A percentile compares a stretch with the other conserved stretches of the same genome.
phyloP scores from a whole-genome alignment of 1,140 invertebrate genomes.

The Helicorthomorpha holstii region DNA sequence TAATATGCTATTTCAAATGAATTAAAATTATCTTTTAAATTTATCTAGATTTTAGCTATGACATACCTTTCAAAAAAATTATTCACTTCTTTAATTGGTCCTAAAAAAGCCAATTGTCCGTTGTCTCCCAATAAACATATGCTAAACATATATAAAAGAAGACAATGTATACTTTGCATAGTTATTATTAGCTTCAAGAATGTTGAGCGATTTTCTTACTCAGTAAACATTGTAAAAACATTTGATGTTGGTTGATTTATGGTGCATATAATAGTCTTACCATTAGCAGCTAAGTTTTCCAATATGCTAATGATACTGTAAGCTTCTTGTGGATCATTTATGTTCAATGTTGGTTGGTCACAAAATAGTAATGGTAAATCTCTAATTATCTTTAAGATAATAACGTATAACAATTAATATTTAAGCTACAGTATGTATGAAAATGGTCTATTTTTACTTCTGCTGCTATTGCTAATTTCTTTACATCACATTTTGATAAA shows the following conservation, averaged over 20 bases:
- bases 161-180: neutral
- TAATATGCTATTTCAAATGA: neutral
- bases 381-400: conserved; percentile 52
- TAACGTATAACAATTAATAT: neutral
- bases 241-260: conserved; percentile 95
- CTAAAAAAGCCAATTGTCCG: conserved; percentile 76
- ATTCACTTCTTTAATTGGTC: conserved; percentile 56
- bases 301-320: conserved; percentile 76
- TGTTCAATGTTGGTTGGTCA: conserved; percentile 86
- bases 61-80: conserved; percentile 63
- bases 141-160: conserved; percentile 12
- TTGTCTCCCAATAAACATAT: conserved; percentile 71
- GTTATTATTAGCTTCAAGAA: neutral
- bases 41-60: neutral
- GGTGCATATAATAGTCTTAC: conserved; percentile 83
- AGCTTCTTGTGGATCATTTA: conserved; percentile 86
- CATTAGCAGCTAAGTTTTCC: conserved; percentile 47
- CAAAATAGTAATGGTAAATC: conserved; percentile 90
- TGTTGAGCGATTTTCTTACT: conserved; percentile 17
- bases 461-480: conserved; percentile 81
- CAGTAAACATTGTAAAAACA: conserved; percentile 80
- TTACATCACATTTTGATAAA: conserved; percentile 89
- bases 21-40: neutral
- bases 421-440: neutral
- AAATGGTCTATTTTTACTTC: conserved; percentile 40